Percentiles rank a stretch among this genome's conserved stretches.
These are phyloP conservation scores for Imbricaverruca yamaguchii DNA, from an alignment of 2,888 invertebrate genomes.

Conservation along the genomic window DNA sequence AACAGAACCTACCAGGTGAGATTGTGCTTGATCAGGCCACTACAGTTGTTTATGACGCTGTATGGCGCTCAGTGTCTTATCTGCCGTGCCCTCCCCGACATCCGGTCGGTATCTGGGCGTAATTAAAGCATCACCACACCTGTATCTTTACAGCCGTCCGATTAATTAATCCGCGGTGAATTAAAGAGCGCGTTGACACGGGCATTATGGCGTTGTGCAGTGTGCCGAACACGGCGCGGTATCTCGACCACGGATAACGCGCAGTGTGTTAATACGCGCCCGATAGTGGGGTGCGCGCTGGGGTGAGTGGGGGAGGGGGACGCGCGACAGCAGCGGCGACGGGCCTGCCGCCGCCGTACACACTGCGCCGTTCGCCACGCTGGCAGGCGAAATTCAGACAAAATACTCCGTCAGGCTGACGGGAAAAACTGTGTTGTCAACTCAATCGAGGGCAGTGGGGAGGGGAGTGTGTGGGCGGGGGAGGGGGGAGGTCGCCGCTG, in stretches of 20 bases:
- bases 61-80: neutral
- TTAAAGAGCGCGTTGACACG: constrained; percentile 14
- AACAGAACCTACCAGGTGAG: no score
- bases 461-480: no score
- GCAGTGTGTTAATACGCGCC: neutral
- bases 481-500: no score
- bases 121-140: constrained; percentile 9
- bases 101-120: neutral
- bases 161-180: neutral
- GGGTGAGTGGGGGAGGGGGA: no score
- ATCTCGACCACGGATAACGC: neutral
- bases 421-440: neutral
- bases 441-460: no score
- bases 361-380: neutral
- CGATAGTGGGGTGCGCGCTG: neutral
- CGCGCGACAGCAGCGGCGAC: no score
- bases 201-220: neutral
- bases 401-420: neutral
- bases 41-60: neutral
- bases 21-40: no score
- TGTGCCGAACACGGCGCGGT: neutral
- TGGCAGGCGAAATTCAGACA: neutral
- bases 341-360: no score
- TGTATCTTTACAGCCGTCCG: constrained; percentile 9
- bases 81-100: neutral